Evolutionary conservation across 2,113 vertebrate species (phyloP), one percentile per base, ranked within the genome.

Genomic region (Anarhynchus alexandrinus): DNA sequence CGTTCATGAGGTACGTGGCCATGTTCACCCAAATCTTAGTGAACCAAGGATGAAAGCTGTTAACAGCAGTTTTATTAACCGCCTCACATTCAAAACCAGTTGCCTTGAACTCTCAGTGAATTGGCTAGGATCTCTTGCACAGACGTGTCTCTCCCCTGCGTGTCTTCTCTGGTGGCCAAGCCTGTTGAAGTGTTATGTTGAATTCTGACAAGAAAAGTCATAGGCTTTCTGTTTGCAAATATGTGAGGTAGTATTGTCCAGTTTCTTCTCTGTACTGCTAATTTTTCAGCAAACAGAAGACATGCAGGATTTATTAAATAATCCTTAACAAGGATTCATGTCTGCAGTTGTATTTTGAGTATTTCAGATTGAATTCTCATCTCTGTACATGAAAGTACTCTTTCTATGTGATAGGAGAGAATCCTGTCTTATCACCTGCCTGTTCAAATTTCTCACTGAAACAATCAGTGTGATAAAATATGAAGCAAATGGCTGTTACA

Each of bases 1-100:
- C 2, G 1, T 38, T 86, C 9, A 6, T 43, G 71, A 58, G 1
- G 5, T n/a, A 14, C 2, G 1, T 25, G 22, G 16, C 62, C 21
- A 2, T 4, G 5, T 47, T 88, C 58, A 61, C 10, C 47, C 25
- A 23, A 23, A 59, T 78, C 32, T 70, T 78, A 47, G 30, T 29
- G 42, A 25, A 20, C 45, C 32, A 54, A 36, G 38, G 29, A n/a
- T 84, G 65, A 79, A 57, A 15, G 25, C 64, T 73, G 22, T 43
- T 36, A 57, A 43, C 26, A 45, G 32, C 64, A 83, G 14, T 25
- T 80, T 86, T 38, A 36, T 67, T 73, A 64, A 61, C 30, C 9
- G 27, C 30, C 42, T 72, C 21, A 17, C 10, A 12, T 77, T 83
- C 11, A 42, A 58, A 84, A 29, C 15, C 47, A 54, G n/a, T 47